Evolutionary conservation across 2,797 vertebrate species (phyloP), one percentile per base, ranked within the genome.

Genomic region (Borostomias antarcticus): DNA sequence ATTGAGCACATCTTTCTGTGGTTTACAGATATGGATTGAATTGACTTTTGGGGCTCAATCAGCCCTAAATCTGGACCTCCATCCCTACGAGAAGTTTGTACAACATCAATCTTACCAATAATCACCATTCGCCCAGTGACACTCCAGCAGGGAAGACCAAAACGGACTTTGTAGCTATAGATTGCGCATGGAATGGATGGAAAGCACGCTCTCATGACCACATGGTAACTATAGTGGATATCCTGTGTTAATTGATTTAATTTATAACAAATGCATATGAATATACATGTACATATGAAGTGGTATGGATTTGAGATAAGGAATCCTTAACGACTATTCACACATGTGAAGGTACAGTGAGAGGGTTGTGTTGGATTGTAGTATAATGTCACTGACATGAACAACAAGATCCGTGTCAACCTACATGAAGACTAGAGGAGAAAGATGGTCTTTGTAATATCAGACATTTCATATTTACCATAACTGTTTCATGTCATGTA

Each of bases 241-340:
- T 67, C 25, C 23, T 77, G 56, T 73, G 45, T 77, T 53, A 47
- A 23, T 51, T 35, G 40, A 69, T 63, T 64, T 72, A 78, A 78
- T 81, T 79, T 84, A 74, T 77, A 64, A 62, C 3, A 71, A 28
- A 45, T 64, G 59, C 58, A 59, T 74, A 23, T 17, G 1, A 23
- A 61, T 62, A 56, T 54, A 21, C 26, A 43, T 75, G 45, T 71
- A 50, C 45, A 64, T 68, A 59, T 35, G 54, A 69, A 61, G 40
- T 63, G 47, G 30, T 64, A 23, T 48, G 32, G 56, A 69, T 68
- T 62, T 43, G 40, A 57, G 57, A 59, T 40, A 50, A 2, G 21
- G 59, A 70, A 59, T 73, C 56, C 62, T 66, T 57, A 40, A 65
- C 59, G 79, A 82, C 73, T 77, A 72, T 81, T 84, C 63, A 71